phyloP scores from a whole-genome alignment of 2,888 invertebrate species.

The Stictocephala bisonia region DNA sequence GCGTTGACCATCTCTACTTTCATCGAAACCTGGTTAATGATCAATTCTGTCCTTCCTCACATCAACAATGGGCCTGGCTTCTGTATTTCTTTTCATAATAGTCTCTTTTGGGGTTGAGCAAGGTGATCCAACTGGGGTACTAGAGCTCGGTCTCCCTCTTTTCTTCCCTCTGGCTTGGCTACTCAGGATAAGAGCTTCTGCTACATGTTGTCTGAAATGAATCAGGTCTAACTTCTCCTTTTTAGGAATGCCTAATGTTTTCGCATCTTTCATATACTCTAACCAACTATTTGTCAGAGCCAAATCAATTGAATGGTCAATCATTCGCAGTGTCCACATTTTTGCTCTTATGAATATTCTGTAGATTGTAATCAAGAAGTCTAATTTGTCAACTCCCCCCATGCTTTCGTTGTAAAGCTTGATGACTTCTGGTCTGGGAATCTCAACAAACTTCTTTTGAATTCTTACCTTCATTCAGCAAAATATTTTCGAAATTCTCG shows the following conservation, averaged over 20 bases:
- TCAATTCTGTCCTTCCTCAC: slow-evolving; percentile 44
- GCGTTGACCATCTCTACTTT: slow-evolving; percentile 35
- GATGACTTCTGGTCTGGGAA: slow-evolving; percentile 53
- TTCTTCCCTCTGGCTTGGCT: slow-evolving; percentile 32
- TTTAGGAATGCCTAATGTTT: slow-evolving; percentile 22
- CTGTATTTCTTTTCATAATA: background rate
- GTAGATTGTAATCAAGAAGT: slow-evolving; percentile 51
- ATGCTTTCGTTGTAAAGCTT: slow-evolving; percentile 54
- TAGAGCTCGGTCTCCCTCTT: slow-evolving; percentile 25
- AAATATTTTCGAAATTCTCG: no score
- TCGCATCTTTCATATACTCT: slow-evolving; percentile 46
- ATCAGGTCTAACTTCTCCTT: slow-evolving; percentile 27
- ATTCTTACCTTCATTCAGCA: slow-evolving; percentile 52
- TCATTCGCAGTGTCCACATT: slow-evolving; percentile 52
- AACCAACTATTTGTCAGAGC: slow-evolving; percentile 50
- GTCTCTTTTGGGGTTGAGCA: background rate
- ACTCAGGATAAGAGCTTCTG: background rate
- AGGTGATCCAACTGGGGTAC: background rate
- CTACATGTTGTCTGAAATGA: slow-evolving; percentile 41
- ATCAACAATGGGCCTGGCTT: slow-evolving; percentile 42
- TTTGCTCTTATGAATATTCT: slow-evolving; percentile 46
- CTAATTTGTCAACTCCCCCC: slow-evolving; percentile 57
- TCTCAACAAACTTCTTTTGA: slow-evolving; percentile 49
- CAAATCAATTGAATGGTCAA: slow-evolving; percentile 52
- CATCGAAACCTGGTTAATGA: slow-evolving; percentile 46